phyloP scores from a whole-genome alignment of 2,888 invertebrate genomes.

The Axea sp. region DNA sequence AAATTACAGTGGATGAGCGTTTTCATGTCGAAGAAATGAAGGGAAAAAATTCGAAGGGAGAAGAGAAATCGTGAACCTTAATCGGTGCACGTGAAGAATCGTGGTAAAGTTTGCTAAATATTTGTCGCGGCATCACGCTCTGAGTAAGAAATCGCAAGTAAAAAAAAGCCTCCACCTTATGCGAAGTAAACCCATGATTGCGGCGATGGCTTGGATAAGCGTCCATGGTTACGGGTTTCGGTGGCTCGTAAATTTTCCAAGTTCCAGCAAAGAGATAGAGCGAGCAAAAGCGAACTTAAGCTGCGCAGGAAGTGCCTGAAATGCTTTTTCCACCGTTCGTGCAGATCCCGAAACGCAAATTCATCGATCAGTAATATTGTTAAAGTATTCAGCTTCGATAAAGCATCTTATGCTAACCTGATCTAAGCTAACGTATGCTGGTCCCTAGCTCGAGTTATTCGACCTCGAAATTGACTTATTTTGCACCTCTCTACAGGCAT shows the following conservation, averaged over 20 bases:
- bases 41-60: neutral
- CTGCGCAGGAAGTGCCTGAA: slow-evolving; percentile 48
- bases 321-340: slow-evolving; percentile 54
- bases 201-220: slow-evolving; percentile 59
- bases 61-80: slow-evolving; percentile 1
- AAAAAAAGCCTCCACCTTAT: slow-evolving; percentile 17
- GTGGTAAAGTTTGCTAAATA: slow-evolving; percentile 49
- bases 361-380: slow-evolving; percentile 69
- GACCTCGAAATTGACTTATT: slow-evolving; percentile 22
- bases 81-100: slow-evolving; percentile 14
- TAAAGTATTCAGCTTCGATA: slow-evolving; percentile 48
- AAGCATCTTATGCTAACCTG: slow-evolving; percentile 49
- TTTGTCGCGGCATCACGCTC: slow-evolving; percentile 49
- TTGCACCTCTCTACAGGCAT: neutral
- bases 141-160: slow-evolving; percentile 22
- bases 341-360: slow-evolving; percentile 65
- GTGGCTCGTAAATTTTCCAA: slow-evolving; percentile 60
- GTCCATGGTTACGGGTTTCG: slow-evolving; percentile 56
- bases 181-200: slow-evolving; percentile 47
- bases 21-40: slow-evolving; percentile 11
- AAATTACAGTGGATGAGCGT: slow-evolving; percentile 48
- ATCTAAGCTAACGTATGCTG: slow-evolving; percentile 50
- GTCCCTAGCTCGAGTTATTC: slow-evolving; percentile 5
- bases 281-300: slow-evolving; percentile 27
- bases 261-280: slow-evolving; percentile 11